Evolutionary conservation across 2,797 vertebrate species (phyloP).

Genomic region (Anisognathus igniventris): DNA sequence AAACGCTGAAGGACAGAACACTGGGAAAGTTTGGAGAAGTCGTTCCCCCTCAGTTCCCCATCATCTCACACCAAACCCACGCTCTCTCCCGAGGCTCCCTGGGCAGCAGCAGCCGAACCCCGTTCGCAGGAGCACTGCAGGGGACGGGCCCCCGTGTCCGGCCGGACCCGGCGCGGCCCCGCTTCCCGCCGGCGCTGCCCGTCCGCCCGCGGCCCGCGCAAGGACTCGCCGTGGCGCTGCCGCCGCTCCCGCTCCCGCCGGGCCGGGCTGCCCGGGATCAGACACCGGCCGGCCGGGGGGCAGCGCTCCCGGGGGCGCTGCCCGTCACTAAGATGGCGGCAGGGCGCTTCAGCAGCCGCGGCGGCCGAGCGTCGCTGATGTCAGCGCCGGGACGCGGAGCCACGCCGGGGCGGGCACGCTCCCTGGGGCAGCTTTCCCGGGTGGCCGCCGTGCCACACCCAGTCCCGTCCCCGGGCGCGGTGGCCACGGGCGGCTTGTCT

Average conservation of each 20-base stretch:
- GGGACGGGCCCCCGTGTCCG: accelerated
- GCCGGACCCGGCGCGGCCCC: background rate
- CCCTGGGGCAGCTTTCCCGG: too few relatives aligned
- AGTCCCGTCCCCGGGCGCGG: accelerated
- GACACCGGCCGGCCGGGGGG: background rate
- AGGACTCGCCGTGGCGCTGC: background rate
- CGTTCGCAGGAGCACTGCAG: accelerated
- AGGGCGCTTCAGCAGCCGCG: background rate
- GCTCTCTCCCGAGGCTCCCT: too few relatives aligned
- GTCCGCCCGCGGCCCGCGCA: background rate
- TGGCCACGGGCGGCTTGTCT: accelerated
- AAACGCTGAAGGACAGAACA: background rate
- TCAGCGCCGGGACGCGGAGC: background rate
- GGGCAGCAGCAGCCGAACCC: accelerated
- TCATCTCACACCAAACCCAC: accelerated
- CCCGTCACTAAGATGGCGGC: conserved; percentile 30
- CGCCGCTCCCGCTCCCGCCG: background rate
- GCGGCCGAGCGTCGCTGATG: background rate
- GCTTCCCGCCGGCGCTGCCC: background rate
- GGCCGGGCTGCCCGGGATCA: background rate
- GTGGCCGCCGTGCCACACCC: background rate
- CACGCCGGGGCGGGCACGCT: accelerated
- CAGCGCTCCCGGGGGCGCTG: background rate
- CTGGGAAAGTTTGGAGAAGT: accelerated
- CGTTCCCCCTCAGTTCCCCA: accelerated